Evolutionary conservation across 2,888 invertebrate genomes (phyloP), one percentile per base, ranked within the genome.

Genomic region (Adela reaumurella): DNA sequence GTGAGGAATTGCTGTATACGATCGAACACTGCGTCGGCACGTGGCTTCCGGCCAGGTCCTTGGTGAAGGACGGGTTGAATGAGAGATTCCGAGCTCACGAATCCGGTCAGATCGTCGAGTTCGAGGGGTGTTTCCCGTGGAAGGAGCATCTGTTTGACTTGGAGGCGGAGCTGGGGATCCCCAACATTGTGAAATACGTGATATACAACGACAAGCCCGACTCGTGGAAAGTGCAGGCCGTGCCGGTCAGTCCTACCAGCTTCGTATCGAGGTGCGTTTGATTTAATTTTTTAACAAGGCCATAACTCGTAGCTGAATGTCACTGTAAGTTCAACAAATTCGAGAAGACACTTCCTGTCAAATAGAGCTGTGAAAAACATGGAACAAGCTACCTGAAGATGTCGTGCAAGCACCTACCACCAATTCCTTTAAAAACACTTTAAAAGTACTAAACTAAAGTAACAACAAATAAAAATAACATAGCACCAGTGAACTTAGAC

Each of bases 41-140:
- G 0, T 97, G 96, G 97, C 82, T 92, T 64, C 94, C 94, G n/a
- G 96, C 94, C 0, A 82, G 92, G 53, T 81, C 83, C 50, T 76
- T 88, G 53, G 92, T 98, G 0, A 81, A 83, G 51, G 67, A 81
- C n/a, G 86, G 94, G 0, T 62, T 97, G 16, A 70, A 86, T 47
- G 77, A 82, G 3, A 81, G 96, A 20, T 82, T 81, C 49, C 60
- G 86, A 59, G 76, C 91, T 0, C 86, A 94, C 62, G 58, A 79
- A 11, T 88, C 89, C 49, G 97, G 97, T 0, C 83, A 92, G 70
- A 93, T 99, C 46, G 68, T 98, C 0, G 77, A 86, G 55, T 78
- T 99, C 10, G 67, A 65, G 0, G 83, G 84, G 48, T 74, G 85
- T 3, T 88, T 89, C 59, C 96, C 97, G 0, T 99, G 97, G 97